phyloP scores from a whole-genome alignment of 2,797 vertebrate genomes.

The Falco biarmicus region DNA sequence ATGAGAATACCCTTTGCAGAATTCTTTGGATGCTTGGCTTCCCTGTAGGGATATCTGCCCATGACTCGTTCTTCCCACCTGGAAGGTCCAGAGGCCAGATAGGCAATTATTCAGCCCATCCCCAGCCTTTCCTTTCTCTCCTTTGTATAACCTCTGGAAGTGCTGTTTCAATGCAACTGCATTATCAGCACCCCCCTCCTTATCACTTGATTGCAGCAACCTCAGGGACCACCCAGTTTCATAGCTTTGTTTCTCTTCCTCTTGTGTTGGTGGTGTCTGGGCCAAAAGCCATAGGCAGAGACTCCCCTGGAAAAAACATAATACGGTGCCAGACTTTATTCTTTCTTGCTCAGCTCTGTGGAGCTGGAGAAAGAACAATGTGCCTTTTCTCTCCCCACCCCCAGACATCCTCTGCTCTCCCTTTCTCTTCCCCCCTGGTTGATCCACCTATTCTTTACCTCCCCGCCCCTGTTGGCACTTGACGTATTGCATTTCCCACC shows the following conservation, averaged over 20 bases:
- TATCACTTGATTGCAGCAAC: slow-evolving; percentile 34
- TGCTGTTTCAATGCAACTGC: slow-evolving; percentile 11
- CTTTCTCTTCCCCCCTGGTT: neutral
- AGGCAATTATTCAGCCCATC: neutral
- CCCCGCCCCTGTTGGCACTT: slow-evolving; percentile 11
- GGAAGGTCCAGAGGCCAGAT: neutral
- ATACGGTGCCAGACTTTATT: slow-evolving; percentile 34
- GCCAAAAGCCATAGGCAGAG: slow-evolving; percentile 34
- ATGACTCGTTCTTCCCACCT: neutral
- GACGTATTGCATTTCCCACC: slow-evolving; percentile 35
- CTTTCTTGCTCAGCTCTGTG: slow-evolving; percentile 2
- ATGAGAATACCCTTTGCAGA: neutral
- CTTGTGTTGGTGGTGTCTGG: slow-evolving; percentile 32
- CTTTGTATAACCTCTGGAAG: neutral
- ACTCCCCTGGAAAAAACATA: slow-evolving; percentile 53
- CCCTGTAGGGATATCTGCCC: neutral
- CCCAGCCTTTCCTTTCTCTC: neutral
- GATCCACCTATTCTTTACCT: slow-evolving; percentile 40
- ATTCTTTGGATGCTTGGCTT: neutral
- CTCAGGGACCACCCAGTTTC: slow-evolving; percentile 35
- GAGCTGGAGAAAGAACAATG: slow-evolving; percentile 47
- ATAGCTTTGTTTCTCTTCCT: slow-evolving; percentile 59
- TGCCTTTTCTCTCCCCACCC: slow-evolving; percentile 32
- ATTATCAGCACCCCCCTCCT: slow-evolving; percentile 23
- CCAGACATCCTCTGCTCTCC: slow-evolving; percentile 26